Conservation (phyloP, 2,797 vertebrate genomes). For the Loriculus beryllinus region DNA sequence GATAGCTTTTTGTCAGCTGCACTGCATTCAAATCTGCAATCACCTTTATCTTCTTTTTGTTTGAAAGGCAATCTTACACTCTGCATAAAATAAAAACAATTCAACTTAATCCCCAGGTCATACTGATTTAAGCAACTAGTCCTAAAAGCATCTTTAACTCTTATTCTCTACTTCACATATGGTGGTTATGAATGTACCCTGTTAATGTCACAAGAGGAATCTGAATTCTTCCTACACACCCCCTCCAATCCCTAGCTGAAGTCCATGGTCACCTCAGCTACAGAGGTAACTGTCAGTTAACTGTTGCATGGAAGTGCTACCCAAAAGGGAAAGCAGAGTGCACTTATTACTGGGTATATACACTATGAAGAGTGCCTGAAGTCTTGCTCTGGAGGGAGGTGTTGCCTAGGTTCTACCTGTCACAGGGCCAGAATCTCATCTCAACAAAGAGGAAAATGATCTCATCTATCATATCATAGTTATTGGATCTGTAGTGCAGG, state of each 20-base stretch:
- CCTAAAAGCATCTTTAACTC: neutral
- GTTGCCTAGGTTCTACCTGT: neutral
- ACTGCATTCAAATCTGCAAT: neutral
- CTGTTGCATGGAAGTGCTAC: neutral
- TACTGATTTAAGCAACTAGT: neutral
- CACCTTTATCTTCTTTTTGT: neutral
- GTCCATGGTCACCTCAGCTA: neutral
- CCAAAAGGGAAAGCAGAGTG: neutral
- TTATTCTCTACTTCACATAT: neutral
- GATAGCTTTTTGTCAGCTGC: neutral
- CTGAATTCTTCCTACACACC: neutral
- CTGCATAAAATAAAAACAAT: neutral
- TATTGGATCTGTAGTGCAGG: neutral
- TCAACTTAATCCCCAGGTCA: neutral
- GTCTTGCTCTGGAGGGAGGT: neutral
- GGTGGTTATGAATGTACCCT: neutral
- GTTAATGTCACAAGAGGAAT: neutral
- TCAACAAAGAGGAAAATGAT: neutral
- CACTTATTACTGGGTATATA: neutral
- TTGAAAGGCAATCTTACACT: neutral
- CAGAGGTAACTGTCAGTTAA: neutral
- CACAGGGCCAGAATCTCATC: neutral
- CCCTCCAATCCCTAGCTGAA: neutral
- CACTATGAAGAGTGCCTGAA: neutral
- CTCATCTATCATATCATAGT: neutral